Conservation (phyloP, 2,113 vertebrate species). For the Scartelaos histophorus region DNA sequence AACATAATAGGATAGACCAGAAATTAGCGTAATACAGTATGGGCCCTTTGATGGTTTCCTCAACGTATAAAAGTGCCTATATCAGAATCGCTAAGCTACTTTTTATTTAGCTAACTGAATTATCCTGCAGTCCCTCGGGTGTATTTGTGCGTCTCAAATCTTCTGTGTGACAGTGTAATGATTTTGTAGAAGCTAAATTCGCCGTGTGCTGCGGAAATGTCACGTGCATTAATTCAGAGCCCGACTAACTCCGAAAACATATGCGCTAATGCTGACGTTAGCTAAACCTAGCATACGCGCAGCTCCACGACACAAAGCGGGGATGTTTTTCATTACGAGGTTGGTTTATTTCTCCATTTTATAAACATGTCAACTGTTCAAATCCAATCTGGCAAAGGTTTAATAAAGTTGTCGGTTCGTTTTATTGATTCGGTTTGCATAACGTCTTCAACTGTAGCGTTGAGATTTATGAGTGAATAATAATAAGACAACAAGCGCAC, state of each 20-base stretch:
- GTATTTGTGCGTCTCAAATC: conserved; percentile 31
- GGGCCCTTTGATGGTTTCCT: neutral
- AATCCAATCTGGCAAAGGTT: conserved; percentile 31
- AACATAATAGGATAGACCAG: too few species aligned
- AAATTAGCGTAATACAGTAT: too few species aligned
- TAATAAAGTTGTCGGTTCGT: conserved; percentile 60
- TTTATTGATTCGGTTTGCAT: conserved; percentile 62
- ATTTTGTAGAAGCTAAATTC: conserved; percentile 64
- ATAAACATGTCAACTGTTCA: neutral
- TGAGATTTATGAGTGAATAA: conserved; percentile 49
- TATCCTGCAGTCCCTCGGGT: conserved; percentile 42
- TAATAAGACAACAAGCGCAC: conserved; percentile 51
- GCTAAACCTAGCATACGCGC: conserved; percentile 38
- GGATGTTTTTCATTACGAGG: conserved; percentile 1
- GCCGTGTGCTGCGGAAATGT: conserved; percentile 57
- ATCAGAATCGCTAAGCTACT: neutral
- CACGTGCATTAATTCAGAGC: conserved; percentile 53
- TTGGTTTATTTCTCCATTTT: neutral
- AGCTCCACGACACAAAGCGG: neutral
- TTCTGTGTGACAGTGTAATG: conserved; percentile 52
- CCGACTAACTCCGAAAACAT: conserved; percentile 41
- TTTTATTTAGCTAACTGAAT: conserved; percentile 27
- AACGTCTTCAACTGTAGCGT: conserved; percentile 19
- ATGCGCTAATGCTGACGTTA: conserved; percentile 30
- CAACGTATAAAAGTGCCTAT: neutral